Percentiles rank a stretch among this genome's conserved stretches.
phyloP scores from a whole-genome alignment of 2,113 vertebrate species.

The Coturnix japonica region DNA sequence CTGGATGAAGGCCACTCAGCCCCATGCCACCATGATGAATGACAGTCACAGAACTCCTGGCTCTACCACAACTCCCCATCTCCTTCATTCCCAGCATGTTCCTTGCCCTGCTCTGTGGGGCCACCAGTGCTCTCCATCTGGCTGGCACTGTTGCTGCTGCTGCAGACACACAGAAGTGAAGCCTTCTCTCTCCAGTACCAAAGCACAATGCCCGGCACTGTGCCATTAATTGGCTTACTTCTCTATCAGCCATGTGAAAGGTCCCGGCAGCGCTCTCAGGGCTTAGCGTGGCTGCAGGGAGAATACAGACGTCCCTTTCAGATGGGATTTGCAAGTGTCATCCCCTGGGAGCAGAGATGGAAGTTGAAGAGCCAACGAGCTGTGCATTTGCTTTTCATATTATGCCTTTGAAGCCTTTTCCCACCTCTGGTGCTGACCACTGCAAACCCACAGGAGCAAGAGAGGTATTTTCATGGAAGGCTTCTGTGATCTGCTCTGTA shows the following conservation, averaged over 20 bases:
- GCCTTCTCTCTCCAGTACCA: neutral
- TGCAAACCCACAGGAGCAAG: neutral
- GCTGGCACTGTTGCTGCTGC: neutral
- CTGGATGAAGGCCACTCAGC: neutral
- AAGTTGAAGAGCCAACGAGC: neutral
- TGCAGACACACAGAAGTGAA: neutral
- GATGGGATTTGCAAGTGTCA: neutral
- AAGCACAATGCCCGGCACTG: neutral
- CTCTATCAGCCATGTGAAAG: neutral
- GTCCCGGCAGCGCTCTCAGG: neutral
- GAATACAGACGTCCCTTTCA: neutral
- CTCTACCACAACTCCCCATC: neutral
- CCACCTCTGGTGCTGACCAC: neutral
- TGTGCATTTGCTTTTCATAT: neutral
- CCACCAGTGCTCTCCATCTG: neutral
- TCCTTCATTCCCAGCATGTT: rapidly evolving
- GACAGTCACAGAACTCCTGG: neutral
- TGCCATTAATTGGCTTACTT: neutral
- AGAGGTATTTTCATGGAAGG: neutral
- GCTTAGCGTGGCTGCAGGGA: neutral
- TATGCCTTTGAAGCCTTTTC: neutral
- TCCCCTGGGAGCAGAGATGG: neutral
- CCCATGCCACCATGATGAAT: rapidly evolving
- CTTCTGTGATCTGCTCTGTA: neutral
- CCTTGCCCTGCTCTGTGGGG: rapidly evolving